Base-by-base conservation (phyloP, 1,140 invertebrate genomes). In the Teleogryllus occipitalis region DNA sequence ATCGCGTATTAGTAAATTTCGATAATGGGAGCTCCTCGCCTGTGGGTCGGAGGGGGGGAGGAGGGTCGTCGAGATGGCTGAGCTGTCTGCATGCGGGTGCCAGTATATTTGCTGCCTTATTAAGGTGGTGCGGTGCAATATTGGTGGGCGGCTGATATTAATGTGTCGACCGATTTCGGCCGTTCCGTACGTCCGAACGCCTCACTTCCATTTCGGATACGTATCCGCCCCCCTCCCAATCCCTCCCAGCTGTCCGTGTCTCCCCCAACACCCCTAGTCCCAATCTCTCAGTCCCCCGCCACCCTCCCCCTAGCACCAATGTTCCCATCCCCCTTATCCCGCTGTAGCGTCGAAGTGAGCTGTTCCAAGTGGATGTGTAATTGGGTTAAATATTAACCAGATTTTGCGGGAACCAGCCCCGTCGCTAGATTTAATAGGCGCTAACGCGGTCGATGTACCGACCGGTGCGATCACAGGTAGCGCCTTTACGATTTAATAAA, bases 1-100 rank as follows among this genome's bases (percentile, higher is more conserved):
- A 78, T 78, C 48, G 77, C 77, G 49, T 74, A 76, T 80, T 80
- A 72, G 79, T 80, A 76, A 80, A 80, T 80, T 80, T 80, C 79
- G 79, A 80, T 80, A 80, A 80, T 80, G 54, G 54, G 54, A 65
- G 54, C 10, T 65, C 54, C 18, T 65, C 10, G 2, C 54, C 54
- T 65, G 10, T 18, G 54, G 10, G 10, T 39, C 5, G 27, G 27
- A 5, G 27, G 27, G 5, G 27, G 27, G 27, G n/a, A n/a, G 8
- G 2, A 1, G 54, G 54, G 18, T 65, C 18, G 54, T 65, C 10
- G 18, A 10, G 54, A 65, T 7, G 54, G 54, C 54, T 65, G 54
- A 65, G 54, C 54, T 18, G 54, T 14, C 10, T 65, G 2, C 10
- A 65, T 65, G 54, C 18, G 54, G 54, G 10, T 65, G 54, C 10